Evolutionary conservation across 2,113 vertebrate species (phyloP).

Genomic region (Ardeotis arabs): DNA sequence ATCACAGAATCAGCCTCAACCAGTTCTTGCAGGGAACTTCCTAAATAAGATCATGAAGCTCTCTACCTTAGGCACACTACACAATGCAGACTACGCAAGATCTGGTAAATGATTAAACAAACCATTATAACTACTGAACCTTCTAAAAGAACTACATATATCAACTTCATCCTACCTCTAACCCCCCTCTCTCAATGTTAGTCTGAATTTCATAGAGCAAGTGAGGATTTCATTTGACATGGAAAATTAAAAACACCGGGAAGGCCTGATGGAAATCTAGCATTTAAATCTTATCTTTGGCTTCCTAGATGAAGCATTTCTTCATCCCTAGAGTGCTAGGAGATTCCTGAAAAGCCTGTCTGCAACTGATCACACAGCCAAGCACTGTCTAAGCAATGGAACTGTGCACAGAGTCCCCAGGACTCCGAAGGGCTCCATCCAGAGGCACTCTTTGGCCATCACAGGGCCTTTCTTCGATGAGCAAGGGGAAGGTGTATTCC

Average conservation of each 20-base stretch:
- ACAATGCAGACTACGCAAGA: no score
- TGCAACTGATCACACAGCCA: neutral
- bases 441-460: neutral
- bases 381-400: fast-evolving
- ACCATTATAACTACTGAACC: no score
- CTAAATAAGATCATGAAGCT: no score
- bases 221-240: neutral
- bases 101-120: no score
- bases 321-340: neutral
- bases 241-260: neutral
- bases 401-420: neutral
- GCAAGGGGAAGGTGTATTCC: neutral
- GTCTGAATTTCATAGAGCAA: neutral
- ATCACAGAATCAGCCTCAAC: no score
- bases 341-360: neutral
- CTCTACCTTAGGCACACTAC: no score
- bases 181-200: no score
- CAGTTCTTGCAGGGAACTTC: no score
- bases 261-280: neutral
- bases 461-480: neutral
- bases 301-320: neutral
- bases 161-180: no score
- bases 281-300: neutral
- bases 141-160: no score
- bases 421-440: neutral